Percentiles rank a stretch among this genome's conserved stretches.
Conservation (phyloP, 2,797 vertebrate genomes). For the Cyprinodon diabolis region DNA sequence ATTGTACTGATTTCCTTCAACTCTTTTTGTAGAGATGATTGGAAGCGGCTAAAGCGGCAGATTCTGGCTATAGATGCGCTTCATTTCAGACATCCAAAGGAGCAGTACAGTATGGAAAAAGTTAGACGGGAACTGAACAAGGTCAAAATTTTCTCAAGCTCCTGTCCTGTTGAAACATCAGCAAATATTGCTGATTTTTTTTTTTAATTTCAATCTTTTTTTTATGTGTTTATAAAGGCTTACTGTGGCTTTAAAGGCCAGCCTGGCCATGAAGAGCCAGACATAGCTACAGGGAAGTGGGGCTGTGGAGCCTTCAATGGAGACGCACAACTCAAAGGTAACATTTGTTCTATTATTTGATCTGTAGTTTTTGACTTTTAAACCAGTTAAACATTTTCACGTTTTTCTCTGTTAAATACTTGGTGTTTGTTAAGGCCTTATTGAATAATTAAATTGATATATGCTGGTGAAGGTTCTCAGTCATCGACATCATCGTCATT, state of each 20-base stretch:
- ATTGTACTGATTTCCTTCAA: background rate
- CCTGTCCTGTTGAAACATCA: background rate
- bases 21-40: constrained; percentile 64
- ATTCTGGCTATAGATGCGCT: constrained; percentile 79
- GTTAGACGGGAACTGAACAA: constrained; percentile 79
- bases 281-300: constrained; percentile 82
- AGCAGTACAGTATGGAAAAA: constrained; percentile 55
- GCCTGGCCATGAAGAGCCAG: background rate
- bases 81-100: constrained; percentile 38
- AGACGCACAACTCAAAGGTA: constrained; percentile 81
- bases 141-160: constrained; percentile 43
- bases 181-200: background rate
- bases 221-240: constrained; percentile 61
- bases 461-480: too few species aligned
- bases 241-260: constrained; percentile 66
- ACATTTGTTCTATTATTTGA: background rate
- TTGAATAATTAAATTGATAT: too few species aligned
- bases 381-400: too few species aligned
- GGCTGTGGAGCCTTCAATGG: constrained; percentile 80
- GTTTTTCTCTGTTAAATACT: too few species aligned
- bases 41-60: constrained; percentile 63
- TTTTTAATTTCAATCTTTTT: background rate
- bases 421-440: too few species aligned
- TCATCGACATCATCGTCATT: too few species aligned
- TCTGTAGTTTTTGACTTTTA: background rate